A percentile compares a stretch with the other conserved stretches of the same genome.
Conservation (phyloP, 1,140 invertebrate genomes). For the Lordiphosa collinella region DNA sequence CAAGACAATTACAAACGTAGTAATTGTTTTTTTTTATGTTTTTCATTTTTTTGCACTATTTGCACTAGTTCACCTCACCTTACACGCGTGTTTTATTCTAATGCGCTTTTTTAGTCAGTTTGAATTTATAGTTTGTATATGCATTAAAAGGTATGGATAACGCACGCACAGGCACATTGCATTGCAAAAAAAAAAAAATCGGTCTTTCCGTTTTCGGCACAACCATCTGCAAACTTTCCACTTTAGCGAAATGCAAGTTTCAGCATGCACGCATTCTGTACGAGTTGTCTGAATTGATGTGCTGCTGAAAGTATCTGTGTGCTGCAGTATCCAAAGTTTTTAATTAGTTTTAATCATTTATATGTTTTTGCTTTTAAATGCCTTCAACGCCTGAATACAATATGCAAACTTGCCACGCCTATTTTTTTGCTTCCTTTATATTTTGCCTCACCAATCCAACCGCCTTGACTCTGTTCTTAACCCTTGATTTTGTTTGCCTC, state of each 20-base stretch:
- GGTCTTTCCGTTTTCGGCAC: conserved; percentile 7
- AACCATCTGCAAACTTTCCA: conserved; percentile 10
- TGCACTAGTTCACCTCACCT: conserved; percentile 1
- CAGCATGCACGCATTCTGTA: conserved; percentile 62
- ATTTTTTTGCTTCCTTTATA: conserved; percentile 36
- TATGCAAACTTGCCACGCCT: conserved; percentile 74
- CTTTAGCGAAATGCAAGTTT: conserved; percentile 71
- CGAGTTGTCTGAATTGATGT: conserved; percentile 71
- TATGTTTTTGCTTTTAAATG: conserved; percentile 46
- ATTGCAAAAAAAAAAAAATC: conserved; percentile 59
- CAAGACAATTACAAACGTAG: conserved; percentile 20
- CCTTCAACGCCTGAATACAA: conserved; percentile 73
- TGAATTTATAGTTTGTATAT: conserved; percentile 23
- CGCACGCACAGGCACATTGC: conserved; percentile 71
- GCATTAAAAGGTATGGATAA: conserved; percentile 49
- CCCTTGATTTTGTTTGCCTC: conserved; percentile 30
- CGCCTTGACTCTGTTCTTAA: conserved; percentile 49
- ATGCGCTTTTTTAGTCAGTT: conserved; percentile 40
- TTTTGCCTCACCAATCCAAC: conserved; percentile 37
- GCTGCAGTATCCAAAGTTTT: conserved; percentile 37
- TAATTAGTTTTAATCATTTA: conserved; percentile 43
- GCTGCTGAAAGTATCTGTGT: conserved; percentile 63
- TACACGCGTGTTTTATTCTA: conserved; percentile 35
- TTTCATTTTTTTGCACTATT: not conserved
- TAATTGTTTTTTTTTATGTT: conserved; percentile 5